These are phyloP conservation scores for Coleophora flavipennella DNA, from an alignment of 2,888 invertebrate species.

Conservation along the genomic window DNA sequence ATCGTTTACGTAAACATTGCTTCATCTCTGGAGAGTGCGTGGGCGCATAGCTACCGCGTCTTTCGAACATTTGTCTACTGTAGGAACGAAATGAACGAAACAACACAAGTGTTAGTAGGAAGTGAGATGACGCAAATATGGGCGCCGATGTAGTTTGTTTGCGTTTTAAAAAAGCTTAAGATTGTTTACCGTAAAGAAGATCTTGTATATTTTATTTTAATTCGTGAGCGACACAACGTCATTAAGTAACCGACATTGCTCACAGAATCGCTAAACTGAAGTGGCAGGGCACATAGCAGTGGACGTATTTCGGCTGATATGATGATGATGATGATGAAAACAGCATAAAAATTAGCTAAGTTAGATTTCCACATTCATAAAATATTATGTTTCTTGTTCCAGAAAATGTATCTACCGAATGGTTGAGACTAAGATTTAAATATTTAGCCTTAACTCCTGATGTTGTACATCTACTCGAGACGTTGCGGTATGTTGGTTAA, in stretches of 20 bases:
- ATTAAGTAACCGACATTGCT: too few species aligned
- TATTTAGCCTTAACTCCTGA: constrained; percentile 80
- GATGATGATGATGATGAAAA: too few species aligned
- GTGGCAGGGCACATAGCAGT: too few species aligned
- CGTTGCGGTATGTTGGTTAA: constrained; percentile 69
- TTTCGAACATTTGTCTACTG: constrained; percentile 5
- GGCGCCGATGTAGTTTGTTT: too few species aligned
- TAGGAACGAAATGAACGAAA: neutral
- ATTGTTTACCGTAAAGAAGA: too few species aligned
- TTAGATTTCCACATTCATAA: too few species aligned
- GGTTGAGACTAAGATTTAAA: constrained; percentile 85
- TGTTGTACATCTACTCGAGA: constrained; percentile 77
- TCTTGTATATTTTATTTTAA: neutral
- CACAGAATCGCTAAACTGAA: too few species aligned
- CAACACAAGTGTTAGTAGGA: constrained; percentile 9
- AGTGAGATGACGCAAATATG: neutral
- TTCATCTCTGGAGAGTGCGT: constrained; percentile 7
- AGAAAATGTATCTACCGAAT: constrained; percentile 82
- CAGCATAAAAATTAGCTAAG: too few species aligned
- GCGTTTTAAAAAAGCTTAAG: too few species aligned
- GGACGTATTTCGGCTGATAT: too few species aligned
- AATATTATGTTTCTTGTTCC: constrained; percentile 27
- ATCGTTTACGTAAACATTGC: constrained; percentile 15
- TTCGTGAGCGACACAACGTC: too few species aligned
- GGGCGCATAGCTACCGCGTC: constrained; percentile 1